Percentiles rank a stretch among this genome's conserved stretches.
These are phyloP conservation scores for Calidris pygmaea DNA, from an alignment of 2,113 vertebrate species.

Conservation along the genomic window DNA sequence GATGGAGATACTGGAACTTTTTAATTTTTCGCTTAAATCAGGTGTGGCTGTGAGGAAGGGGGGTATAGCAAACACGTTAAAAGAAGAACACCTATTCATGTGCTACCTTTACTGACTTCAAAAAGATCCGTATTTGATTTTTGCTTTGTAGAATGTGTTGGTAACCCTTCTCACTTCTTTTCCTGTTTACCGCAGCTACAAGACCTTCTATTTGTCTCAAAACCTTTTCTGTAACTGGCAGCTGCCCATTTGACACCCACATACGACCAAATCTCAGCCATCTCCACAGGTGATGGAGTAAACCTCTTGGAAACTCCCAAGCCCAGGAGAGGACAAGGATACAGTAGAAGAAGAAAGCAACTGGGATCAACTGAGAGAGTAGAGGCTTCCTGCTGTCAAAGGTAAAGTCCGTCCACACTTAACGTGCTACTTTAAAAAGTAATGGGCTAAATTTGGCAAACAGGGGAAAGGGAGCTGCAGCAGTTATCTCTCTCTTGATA, in stretches of 20 bases:
- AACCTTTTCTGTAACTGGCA: neutral
- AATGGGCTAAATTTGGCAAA: neutral
- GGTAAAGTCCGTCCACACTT: neutral
- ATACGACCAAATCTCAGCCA: neutral
- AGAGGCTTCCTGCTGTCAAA: neutral
- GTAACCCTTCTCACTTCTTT: slow-evolving; percentile 1
- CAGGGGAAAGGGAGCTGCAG: neutral
- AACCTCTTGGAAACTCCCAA: neutral
- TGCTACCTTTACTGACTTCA: neutral
- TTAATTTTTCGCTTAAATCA: neutral
- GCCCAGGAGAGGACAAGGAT: neutral
- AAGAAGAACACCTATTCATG: neutral
- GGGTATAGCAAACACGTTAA: rapidly evolving
- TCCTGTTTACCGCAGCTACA: slow-evolving; percentile 43
- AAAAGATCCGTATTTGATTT: neutral
- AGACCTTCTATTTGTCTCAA: neutral
- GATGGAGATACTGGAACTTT: neutral
- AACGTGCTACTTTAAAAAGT: neutral
- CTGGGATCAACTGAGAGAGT: neutral
- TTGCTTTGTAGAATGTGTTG: neutral
- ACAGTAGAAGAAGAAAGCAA: neutral
- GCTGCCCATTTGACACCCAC: neutral
- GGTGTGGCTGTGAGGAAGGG: neutral
- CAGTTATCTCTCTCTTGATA: neutral
- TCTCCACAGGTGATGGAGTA: neutral